A percentile compares a stretch with the other conserved stretches of the same genome.
These are phyloP conservation scores for Lumbricus terrestris DNA, from an alignment of 2,888 invertebrate genomes.

Conservation along the genomic window DNA sequence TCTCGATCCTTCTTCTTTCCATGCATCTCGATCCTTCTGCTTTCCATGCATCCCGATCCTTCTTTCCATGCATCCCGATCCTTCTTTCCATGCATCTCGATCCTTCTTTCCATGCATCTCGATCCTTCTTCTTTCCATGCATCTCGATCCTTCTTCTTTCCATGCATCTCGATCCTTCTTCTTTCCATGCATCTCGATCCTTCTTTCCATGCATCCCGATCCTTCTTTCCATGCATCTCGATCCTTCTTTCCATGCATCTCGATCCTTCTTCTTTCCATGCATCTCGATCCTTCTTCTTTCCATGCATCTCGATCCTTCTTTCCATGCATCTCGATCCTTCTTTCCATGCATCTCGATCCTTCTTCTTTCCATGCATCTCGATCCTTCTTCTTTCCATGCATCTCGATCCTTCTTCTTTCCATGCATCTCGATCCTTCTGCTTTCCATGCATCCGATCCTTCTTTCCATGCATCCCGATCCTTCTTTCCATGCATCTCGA, in stretches of 20 bases:
- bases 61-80: not conserved
- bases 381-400: no score
- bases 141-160: not conserved
- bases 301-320: not conserved
- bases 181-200: not conserved
- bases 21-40: not conserved
- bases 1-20: not conserved
- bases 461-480: not conserved
- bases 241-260: not conserved
- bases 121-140: no score
- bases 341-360: not conserved
- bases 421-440: not conserved
- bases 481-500: not conserved
- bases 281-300: not conserved
- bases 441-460: no score
- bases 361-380: not conserved
- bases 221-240: not conserved
- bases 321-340: not conserved
- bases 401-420: not conserved
- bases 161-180: not conserved
- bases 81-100: not conserved
- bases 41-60: no score
- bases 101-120: not conserved
- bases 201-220: no score
- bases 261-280: no score